Base-by-base conservation (phyloP, 2,113 vertebrate genomes). In the Empidonax alnorum region DNA sequence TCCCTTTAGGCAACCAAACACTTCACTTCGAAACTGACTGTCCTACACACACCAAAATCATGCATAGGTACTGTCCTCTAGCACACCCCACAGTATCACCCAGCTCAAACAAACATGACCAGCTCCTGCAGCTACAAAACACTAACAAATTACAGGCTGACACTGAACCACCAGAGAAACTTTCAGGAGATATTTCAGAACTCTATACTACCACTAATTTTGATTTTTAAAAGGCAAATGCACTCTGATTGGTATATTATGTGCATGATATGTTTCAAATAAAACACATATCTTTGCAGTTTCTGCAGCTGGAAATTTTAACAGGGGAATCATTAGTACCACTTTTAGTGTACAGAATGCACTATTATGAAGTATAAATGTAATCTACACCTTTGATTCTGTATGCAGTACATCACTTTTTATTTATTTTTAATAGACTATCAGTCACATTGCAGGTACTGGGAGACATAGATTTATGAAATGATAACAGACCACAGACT, bases 401-500 rank as follows among this genome's bases (percentile, higher is more conserved):
- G 33, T 68, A 86, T 68, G 41, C 27, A 59, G 42, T 62, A 71
- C 23, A 82, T 39, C 10, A 59, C 24, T 55, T 76, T 50, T 68
- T 20, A 24, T 17, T 93, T 72, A 90, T 87, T 90, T 69, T 59
- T 20, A 27, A 89, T 39, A 86, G 44, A 69, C 24, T 67, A 62
- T 47, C 47, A 94, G 35, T 31, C 79, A 71, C 47, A 85, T 91
- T 67, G 42, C 41, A 89, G 87, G 71, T 93, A 85, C 37, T 79
- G 22, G 8, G 8, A 91, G 61, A 74, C 35, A 37, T 6, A 85
- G 79, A 77, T 94, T 93, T 55, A 90, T 82, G 81, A 93, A 94
- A 24, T 93, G 81, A 90, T 90, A 93, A 89, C 58, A 95, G 71
- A 87, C 50, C 80, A 94, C 44, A 80, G 65, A 65, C 46, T 86